These are phyloP conservation scores for Papilio elwesi DNA, from an alignment of 2,888 invertebrate genomes.

Conservation along the genomic window DNA sequence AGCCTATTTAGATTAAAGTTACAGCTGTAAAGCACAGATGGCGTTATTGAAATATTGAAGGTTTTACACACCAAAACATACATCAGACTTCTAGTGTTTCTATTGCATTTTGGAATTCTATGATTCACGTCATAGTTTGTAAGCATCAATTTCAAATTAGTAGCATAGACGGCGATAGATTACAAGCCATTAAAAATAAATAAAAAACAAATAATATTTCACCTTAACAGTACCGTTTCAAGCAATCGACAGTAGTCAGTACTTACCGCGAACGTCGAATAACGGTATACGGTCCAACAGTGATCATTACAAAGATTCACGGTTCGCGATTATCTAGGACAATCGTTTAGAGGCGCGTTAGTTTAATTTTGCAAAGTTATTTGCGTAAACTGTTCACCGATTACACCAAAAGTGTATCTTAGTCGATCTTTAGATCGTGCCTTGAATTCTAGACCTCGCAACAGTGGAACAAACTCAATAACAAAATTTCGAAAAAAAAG, in stretches of 20 bases:
- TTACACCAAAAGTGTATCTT: background rate
- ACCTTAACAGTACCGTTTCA: conserved; percentile 3
- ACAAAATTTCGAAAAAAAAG: background rate
- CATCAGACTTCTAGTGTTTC: too few species aligned
- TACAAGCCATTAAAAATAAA: too few species aligned
- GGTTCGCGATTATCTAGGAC: conserved; percentile 20
- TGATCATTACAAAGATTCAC: conserved; percentile 30
- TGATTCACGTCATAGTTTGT: too few species aligned
- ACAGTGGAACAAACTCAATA: background rate
- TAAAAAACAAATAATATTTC: conserved; percentile 1
- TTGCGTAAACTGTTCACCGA: conserved; percentile 21
- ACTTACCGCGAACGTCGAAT: conserved; percentile 20
- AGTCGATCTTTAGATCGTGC: background rate
- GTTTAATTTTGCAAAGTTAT: conserved; percentile 25
- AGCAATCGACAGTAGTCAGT: conserved; percentile 11
- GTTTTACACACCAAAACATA: too few species aligned
- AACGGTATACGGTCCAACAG: conserved; percentile 32
- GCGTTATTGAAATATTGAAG: too few species aligned
- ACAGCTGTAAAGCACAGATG: too few species aligned
- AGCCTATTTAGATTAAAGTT: too few species aligned
- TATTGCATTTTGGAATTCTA: too few species aligned
- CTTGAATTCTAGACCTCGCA: background rate
- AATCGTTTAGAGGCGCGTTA: conserved; percentile 22
- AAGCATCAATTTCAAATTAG: too few species aligned
- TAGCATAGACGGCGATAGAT: too few species aligned